Percentiles rank a stretch among this genome's conserved stretches.
phyloP scores from a whole-genome alignment of 2,888 invertebrate genomes.

The Eristalinus sepulchralis region DNA sequence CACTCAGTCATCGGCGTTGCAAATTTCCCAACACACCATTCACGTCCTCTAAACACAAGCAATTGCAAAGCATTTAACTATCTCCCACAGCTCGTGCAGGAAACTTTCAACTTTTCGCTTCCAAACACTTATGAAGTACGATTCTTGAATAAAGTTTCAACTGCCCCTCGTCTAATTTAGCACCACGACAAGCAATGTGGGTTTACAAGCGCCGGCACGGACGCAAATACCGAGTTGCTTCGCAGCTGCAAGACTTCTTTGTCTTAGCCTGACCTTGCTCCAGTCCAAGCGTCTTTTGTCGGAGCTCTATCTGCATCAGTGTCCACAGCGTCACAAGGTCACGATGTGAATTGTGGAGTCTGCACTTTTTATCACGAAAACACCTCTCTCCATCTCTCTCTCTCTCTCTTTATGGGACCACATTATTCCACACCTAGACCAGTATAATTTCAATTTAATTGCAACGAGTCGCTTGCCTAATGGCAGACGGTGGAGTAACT shows the following conservation, averaged over 20 bases:
- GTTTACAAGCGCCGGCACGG: not conserved
- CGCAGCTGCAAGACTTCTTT: conserved; percentile 30
- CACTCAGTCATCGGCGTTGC: not conserved
- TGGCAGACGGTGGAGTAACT: not conserved
- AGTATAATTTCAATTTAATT: conserved; percentile 16
- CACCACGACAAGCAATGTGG: not conserved
- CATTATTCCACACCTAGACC: not conserved
- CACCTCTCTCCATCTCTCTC: not conserved
- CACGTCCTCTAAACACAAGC: not conserved
- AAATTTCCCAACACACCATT: not conserved
- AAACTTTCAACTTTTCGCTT: not conserved
- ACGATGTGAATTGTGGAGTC: conserved; percentile 8
- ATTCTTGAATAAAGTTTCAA: not conserved
- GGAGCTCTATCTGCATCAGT: not conserved
- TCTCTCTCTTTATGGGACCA: not conserved
- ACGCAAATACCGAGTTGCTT: conserved; percentile 1
- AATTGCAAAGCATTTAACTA: not conserved
- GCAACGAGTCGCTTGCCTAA: not conserved
- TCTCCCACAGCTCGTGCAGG: not conserved
- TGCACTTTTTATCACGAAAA: not conserved
- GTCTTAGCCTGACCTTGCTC: conserved; percentile 44
- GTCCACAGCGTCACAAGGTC: conserved; percentile 27
- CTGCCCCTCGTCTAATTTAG: not conserved
- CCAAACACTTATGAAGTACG: not conserved
- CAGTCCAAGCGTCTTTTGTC: conserved; percentile 34